Percentiles rank a stretch among this genome's conserved stretches.
These are phyloP conservation scores for Anolis carolinensis DNA, from an alignment of 2,113 vertebrate genomes.

Conservation along the genomic window DNA sequence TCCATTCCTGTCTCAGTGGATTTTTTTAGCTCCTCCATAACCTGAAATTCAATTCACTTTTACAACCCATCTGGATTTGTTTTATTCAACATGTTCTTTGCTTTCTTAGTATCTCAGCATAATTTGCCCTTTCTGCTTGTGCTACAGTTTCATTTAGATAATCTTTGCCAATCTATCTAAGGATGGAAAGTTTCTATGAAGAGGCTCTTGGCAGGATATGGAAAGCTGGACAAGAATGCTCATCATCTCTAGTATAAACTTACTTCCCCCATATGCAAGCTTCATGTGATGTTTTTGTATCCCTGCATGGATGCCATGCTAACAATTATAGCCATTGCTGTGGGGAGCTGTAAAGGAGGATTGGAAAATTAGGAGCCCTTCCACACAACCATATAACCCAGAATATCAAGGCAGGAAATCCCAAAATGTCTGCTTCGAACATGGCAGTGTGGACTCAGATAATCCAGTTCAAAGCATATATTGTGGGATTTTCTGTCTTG, in stretches of 20 bases:
- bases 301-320: background rate
- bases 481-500: no score
- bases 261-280: background rate
- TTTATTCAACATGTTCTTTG: conserved; percentile 4
- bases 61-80: background rate
- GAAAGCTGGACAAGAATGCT: background rate
- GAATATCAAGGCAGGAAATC: no score
- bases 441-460: no score
- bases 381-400: no score
- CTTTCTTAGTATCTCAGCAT: background rate
- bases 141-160: background rate
- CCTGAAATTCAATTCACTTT: background rate
- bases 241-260: background rate
- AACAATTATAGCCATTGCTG: background rate
- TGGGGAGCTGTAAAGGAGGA: no score
- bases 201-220: background rate
- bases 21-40: background rate
- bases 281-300: background rate
- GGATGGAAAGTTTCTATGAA: background rate
- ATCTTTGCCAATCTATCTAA: background rate
- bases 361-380: no score
- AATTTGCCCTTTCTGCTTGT: background rate
- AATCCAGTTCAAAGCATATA: no score
- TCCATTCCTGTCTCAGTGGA: background rate
- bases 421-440: no score